These are phyloP conservation scores for Microcebus ravelobensis DNA, from an alignment of 2,113 vertebrate species.

Conservation along the genomic window DNA sequence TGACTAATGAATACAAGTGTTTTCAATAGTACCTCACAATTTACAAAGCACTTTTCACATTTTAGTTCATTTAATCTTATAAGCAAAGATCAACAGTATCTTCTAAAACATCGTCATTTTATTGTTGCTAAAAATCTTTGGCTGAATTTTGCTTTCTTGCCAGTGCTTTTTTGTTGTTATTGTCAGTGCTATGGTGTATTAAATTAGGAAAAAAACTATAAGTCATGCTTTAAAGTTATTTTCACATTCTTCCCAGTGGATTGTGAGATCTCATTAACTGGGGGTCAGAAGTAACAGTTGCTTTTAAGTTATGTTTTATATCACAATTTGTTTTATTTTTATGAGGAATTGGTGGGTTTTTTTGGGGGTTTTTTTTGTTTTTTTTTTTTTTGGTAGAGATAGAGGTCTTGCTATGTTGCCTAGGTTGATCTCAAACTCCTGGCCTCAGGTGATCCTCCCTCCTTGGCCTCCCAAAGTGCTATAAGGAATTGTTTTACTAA, in stretches of 20 bases:
- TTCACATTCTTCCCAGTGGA: not conserved
- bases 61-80: conserved; percentile 56
- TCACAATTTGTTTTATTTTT: conserved; percentile 7
- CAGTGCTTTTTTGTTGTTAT: not conserved
- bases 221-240: not conserved
- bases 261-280: not conserved
- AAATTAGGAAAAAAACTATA: not conserved
- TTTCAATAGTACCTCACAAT: conserved; percentile 13
- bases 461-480: no score
- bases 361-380: not conserved
- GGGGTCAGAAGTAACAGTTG: not conserved
- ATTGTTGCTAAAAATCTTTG: conserved; percentile 20
- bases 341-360: not conserved
- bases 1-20: conserved; percentile 21
- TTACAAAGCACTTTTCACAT: conserved; percentile 14
- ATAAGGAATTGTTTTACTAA: conserved; percentile 8
- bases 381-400: no score
- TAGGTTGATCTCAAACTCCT: no score
- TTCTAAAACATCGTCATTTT: conserved; percentile 27
- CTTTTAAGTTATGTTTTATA: conserved; percentile 42
- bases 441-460: no score
- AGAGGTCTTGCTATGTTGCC: no score
- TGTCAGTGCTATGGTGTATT: not conserved
- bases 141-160: not conserved
- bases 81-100: not conserved